Conservation (phyloP, 2,888 invertebrate genomes). For the Spodoptera picta region DNA sequence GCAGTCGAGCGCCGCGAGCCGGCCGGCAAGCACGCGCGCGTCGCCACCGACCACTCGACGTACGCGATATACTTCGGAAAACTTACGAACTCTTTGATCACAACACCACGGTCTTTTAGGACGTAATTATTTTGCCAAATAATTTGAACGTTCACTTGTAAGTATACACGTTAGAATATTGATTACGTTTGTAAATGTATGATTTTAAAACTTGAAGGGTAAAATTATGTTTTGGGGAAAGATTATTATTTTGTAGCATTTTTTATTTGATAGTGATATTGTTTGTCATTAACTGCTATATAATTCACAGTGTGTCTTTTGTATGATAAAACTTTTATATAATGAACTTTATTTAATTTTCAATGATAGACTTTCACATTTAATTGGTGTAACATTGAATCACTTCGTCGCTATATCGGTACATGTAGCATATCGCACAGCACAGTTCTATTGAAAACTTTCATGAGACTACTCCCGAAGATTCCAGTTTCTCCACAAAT, state of each 20-base stretch:
- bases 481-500: constrained; percentile 3
- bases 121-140: constrained; percentile 14
- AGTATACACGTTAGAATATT: constrained; percentile 15
- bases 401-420: no score
- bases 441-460: constrained; percentile 4
- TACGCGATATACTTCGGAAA: constrained; percentile 43
- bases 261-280: no score
- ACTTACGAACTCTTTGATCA: constrained; percentile 34
- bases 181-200: no score
- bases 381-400: no score
- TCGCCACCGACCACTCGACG: constrained; percentile 2
- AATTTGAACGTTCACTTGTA: constrained; percentile 25
- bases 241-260: no score
- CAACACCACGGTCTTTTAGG: constrained; percentile 5
- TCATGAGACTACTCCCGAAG: background rate
- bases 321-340: no score
- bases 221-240: no score
- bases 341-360: no score
- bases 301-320: no score
- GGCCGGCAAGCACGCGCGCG: constrained; percentile 37
- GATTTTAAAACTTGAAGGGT: no score
- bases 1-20: constrained; percentile 57
- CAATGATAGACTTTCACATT: no score
- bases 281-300: no score
- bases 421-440: background rate